These are phyloP conservation scores for Phengaris arion DNA, from an alignment of 2,888 invertebrate genomes.

Conservation along the genomic window DNA sequence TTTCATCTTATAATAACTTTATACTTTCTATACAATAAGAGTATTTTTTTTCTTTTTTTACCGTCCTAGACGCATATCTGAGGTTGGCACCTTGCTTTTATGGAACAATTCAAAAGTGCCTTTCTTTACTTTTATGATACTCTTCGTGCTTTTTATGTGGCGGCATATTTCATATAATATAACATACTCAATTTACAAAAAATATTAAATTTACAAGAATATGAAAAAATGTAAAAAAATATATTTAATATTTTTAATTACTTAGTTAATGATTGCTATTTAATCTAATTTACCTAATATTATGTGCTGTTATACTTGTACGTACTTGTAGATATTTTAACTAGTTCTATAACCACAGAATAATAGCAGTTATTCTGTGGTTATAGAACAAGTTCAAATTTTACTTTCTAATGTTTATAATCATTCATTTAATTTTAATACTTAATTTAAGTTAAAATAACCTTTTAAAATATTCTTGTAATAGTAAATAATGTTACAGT, in stretches of 20 bases:
- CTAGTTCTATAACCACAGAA: no score
- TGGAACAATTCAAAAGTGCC: neutral
- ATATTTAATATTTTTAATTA: neutral
- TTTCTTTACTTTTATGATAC: neutral
- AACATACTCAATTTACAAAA: neutral
- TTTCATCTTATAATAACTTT: neutral
- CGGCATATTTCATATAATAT: neutral
- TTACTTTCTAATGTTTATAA: neutral
- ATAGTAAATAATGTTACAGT: neutral
- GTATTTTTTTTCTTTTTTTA: neutral
- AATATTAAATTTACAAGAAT: neutral
- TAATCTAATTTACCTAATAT: neutral
- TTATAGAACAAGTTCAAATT: neutral
- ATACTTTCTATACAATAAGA: neutral
- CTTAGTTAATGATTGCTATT: neutral
- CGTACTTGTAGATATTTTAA: no score
- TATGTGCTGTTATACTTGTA: neutral
- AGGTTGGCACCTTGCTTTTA: slow-evolving; percentile 3
- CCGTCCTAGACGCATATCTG: neutral
- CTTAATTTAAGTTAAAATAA: neutral
- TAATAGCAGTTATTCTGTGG: neutral
- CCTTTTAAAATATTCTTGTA: neutral
- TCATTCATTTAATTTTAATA: neutral
- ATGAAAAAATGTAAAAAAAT: neutral
- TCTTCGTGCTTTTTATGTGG: neutral